Evolutionary conservation across 2,113 vertebrate species (phyloP), one percentile per base, ranked within the genome.

Genomic region (Anoplopoma fimbria): DNA sequence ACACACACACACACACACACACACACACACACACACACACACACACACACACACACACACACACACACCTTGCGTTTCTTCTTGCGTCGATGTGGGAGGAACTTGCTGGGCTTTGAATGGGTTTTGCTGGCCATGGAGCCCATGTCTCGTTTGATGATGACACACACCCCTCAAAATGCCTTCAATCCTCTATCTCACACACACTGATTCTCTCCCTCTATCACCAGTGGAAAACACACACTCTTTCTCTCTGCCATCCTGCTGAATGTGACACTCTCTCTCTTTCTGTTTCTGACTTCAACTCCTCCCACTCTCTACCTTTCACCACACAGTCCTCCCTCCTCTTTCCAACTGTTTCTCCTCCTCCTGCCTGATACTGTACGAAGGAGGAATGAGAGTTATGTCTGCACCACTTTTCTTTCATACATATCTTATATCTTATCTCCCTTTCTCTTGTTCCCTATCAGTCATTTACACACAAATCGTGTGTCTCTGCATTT

Each of bases 61-160:
- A 79, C 65, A 83, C 88, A 83, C 76, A 93, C 91, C 93, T 93
- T 90, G 63, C 34, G 63, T 75, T 85, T 93, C 90, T 84, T 92
- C 85, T 71, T 90, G 77, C 33, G 60, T 3, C 19, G 74, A 4
- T 27, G 75, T 6, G 45, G 38, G 64, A n/a, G 42, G 23, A 6
- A n/a, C n/a, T 38, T 84, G 57, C 17, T 77, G 63, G 60, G 58
- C 23, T 76, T 73, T 23, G 14, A 4, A 6, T 31, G 53, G 27
- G 72, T 53, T 88, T 88, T 93, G 75, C 93, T 92, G 72, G 84
- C 79, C 0, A 68, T 38, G 67, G 91, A 78, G 75, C 93, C 93
- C 93, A 94, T 94, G 51, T 75, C 38, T 62, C 7, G 1, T 13
- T 14, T 8, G 34, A 63, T 9, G 3, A 27, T 63, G 8, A 45